Conservation (phyloP, 2,797 vertebrate species). For the Malurus splendens region DNA sequence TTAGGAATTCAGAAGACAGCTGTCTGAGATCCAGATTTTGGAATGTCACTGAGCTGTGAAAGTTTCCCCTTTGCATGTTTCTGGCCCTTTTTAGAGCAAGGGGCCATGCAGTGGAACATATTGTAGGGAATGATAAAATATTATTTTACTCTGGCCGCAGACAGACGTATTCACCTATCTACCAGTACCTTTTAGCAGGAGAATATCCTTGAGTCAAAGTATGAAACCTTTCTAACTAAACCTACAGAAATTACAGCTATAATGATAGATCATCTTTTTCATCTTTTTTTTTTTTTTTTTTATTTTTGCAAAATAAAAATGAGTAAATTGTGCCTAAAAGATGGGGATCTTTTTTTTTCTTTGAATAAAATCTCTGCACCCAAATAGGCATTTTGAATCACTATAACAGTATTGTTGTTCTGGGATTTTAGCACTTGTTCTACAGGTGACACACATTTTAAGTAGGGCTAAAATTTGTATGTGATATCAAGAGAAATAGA, state of each 20-base stretch:
- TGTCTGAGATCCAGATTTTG: not conserved
- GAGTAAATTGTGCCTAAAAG: not conserved
- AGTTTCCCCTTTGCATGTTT: not conserved
- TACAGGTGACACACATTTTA: not conserved
- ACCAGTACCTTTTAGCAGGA: not conserved
- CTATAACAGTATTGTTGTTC: not conserved
- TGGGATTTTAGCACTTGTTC: not conserved
- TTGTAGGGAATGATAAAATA: not conserved
- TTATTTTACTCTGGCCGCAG: not conserved
- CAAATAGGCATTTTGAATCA: not conserved
- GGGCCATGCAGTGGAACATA: accelerated
- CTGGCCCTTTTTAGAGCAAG: not conserved
- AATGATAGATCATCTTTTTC: not conserved
- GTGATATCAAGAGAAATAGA: not conserved
- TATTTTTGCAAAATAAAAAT: not conserved
- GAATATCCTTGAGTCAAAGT: not conserved
- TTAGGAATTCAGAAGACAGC: not conserved
- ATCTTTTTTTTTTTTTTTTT: not conserved
- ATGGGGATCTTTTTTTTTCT: not conserved
- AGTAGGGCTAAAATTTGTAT: not conserved
- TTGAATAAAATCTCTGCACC: not conserved
- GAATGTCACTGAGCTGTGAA: not conserved
- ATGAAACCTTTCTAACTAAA: not conserved
- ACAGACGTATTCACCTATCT: not conserved
- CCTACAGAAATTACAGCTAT: not conserved